Evolutionary conservation across 2,888 invertebrate species (phyloP), one percentile per base, ranked within the genome.

Genomic region (Tipula vernalis): DNA sequence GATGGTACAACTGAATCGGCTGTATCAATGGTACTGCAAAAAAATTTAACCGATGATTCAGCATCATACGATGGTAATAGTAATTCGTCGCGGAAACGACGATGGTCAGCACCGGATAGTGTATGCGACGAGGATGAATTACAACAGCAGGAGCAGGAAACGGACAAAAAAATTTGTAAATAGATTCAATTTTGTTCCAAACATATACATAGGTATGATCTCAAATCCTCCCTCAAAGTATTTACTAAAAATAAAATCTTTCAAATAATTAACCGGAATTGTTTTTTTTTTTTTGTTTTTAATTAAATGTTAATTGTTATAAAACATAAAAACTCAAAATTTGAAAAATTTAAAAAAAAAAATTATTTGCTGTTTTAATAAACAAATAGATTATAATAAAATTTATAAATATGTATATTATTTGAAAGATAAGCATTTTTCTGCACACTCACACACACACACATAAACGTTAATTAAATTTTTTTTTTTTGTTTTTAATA

Each of bases 51-150:
- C 12, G 86, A 86, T 28, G 86, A 86, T 28, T 44, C 85, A 12
- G 88, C 86, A 87, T 71, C 71, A n/a, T 71, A 71, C 10, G 71
- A 71, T 10, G 71, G 71, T 8, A 87, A 86, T 87, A 85, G 87
- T 87, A 87, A 87, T 87, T 87, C 86, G 87, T 90, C 90, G 42
- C 92, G 90, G 36, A 90, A 90, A 88, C 88, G 90, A 88, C 90
- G 93, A 86, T 93, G 93, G 93, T 93, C 93, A 36, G 92, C 93
- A 83, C 92, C 92, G 2, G 93, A 92, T 88, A 91, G 92, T 89
- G 92, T 92, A 88, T 91, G 91, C 88, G 92, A 92, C 88, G 92
- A 91, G 86, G 89, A 89, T 36, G 89, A 87, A 83, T 88, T 87
- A 84, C 88, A 87, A 84, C 88, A 87, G 71, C 71, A 18, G 28